Evolutionary conservation across 2,888 invertebrate species (phyloP), one percentile per base, ranked within the genome.

Genomic region (Meandrusa payeni): DNA sequence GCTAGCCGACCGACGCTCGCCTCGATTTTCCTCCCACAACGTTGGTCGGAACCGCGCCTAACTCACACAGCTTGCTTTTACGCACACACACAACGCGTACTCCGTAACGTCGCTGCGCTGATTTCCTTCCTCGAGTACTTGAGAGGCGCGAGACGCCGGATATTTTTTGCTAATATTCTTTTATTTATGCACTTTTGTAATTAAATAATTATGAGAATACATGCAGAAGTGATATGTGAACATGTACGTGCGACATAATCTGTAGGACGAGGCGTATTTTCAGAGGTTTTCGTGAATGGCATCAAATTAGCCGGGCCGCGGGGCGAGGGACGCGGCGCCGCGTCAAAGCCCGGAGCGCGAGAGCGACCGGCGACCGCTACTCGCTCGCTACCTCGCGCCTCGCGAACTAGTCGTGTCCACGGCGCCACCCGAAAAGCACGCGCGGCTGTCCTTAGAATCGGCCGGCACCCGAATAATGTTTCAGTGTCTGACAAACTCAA

Each of bases 381-480:
- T 54, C 59, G 54, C 51, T 53, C 53, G 54, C 52, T 51, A 55
- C 57, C 51, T 52, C 61, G 54, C 58, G 55, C 48, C 49, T 48
- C 61, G 64, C 62, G 48, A 44, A 52, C 54, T 60, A 82, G 85
- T 86, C 83, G 83, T 81, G 79, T 79, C 69, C 73, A 78, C 86
- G 81, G 85, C 85, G 81, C 70, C 74, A 76, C 55, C 69, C 68
- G 70, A 76, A 78, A 73, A 76, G 82, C 79, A 79, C 85, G 86
- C 80, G 85, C 83, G 85, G 78, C 81, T 78, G 69, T 68, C 64
- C 61, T 76, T 77, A 70, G 78, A 76, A 80, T 73, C 81, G 81
- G 79, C 85, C 86, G 79, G 87, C 83, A 78, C 75, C 77, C 83
- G 83, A 87, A 87, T 87, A 87, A 87, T 87, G 87, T 85, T 85